A percentile compares a stretch with the other conserved stretches of the same genome.
Evolutionary conservation across 2,113 vertebrate genomes (phyloP).

Genomic region (Stegastes partitus): DNA sequence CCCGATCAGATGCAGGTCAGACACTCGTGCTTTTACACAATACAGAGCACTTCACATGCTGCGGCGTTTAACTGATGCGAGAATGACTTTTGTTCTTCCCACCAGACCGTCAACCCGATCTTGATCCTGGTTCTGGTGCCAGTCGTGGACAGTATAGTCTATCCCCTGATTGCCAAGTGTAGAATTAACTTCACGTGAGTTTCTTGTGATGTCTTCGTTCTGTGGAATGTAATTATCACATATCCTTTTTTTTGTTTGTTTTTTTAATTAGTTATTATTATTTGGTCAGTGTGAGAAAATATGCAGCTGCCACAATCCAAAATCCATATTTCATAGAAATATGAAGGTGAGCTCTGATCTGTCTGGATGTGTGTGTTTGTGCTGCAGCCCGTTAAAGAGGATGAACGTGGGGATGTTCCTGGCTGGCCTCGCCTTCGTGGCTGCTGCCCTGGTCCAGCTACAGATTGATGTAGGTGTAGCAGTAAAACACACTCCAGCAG

Average conservation of each 20-base stretch:
- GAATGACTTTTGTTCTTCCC: neutral
- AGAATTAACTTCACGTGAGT: conserved; percentile 94
- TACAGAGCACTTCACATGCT: too few species aligned
- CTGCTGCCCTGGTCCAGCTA: conserved; percentile 90
- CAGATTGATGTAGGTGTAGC: conserved; percentile 91
- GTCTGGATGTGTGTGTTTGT: conserved; percentile 7
- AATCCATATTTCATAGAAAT: too few species aligned
- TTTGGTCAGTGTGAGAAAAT: too few species aligned
- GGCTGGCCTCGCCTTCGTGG: conserved; percentile 91
- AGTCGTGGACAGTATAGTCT: conserved; percentile 86
- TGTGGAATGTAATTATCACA: too few species aligned
- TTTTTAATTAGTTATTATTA: too few species aligned
- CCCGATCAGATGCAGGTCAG: conserved; percentile 98
- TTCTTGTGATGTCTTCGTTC: rapidly evolving
- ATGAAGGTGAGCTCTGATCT: too few species aligned
- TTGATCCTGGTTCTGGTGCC: conserved; percentile 93
- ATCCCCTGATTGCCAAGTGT: conserved; percentile 92
- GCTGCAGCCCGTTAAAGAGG: conserved; percentile 88
- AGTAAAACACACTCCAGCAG: neutral
- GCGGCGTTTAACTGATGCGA: too few species aligned
- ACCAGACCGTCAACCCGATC: conserved; percentile 93
- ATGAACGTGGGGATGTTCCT: conserved; percentile 96
- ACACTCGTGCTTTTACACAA: neutral
- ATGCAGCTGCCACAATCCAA: too few species aligned
- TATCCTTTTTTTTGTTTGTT: too few species aligned